These are phyloP conservation scores for Bos indicus DNA, from an alignment of 2,113 vertebrate genomes.

Conservation along the genomic window DNA sequence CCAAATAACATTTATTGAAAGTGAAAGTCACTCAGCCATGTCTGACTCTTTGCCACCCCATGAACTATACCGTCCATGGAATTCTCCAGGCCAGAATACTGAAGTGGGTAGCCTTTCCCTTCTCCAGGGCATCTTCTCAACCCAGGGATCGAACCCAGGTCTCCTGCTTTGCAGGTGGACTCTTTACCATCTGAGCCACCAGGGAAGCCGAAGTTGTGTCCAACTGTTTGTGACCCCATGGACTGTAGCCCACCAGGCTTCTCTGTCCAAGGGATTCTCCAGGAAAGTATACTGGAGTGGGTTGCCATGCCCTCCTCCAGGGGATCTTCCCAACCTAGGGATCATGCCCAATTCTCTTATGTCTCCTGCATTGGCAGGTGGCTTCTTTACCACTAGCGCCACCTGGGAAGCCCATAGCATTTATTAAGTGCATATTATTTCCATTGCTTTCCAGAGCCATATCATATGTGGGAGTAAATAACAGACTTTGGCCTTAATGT, in stretches of 20 bases:
- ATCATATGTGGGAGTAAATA: not conserved
- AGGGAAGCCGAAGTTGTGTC: not conserved
- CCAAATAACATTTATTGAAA: not conserved
- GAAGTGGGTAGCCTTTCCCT: not conserved
- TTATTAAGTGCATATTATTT: not conserved
- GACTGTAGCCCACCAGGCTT: not conserved
- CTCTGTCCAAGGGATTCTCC: not conserved
- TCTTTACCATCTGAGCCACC: not conserved
- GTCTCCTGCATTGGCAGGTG: rapidly evolving
- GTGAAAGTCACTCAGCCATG: not conserved
- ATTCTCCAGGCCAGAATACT: not conserved
- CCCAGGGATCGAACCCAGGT: not conserved
- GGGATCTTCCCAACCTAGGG: not conserved
- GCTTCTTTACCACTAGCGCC: not conserved
- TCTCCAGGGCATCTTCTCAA: not conserved
- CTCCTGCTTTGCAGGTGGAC: not conserved
- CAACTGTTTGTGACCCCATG: not conserved
- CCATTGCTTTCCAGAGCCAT: not conserved
- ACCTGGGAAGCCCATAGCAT: not conserved
- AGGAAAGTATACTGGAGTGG: not conserved
- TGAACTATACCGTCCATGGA: not conserved
- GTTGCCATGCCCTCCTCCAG: not conserved
- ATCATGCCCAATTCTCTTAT: not conserved
- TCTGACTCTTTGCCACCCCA: not conserved
- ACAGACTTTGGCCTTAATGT: not conserved